Conservation (phyloP, 1,140 invertebrate species). For the Eupristina koningsbergeri region DNA sequence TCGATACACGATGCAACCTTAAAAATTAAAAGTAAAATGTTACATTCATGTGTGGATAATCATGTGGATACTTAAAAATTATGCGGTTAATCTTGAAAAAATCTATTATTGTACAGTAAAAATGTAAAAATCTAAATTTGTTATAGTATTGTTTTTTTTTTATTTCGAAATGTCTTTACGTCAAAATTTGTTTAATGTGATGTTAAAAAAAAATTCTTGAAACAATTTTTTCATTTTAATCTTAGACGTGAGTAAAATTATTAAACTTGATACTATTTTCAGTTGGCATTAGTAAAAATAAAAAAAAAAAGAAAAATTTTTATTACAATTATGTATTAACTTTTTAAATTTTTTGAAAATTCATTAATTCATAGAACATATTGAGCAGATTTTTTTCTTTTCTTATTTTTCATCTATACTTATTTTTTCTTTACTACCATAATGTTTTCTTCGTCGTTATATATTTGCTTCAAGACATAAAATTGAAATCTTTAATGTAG, state of each 20-base stretch:
- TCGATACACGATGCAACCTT: constrained; percentile 9
- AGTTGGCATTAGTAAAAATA: constrained; percentile 19
- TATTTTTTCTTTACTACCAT: constrained; percentile 49
- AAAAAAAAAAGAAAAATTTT: constrained; percentile 29
- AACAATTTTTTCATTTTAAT: constrained; percentile 16
- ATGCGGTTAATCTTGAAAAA: constrained; percentile 1
- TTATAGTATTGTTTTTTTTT: constrained; percentile 18
- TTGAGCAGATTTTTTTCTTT: constrained; percentile 32
- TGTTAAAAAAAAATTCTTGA: constrained; percentile 5
- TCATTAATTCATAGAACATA: not conserved
- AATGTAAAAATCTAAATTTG: constrained; percentile 24
- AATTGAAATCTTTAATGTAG: constrained; percentile 56
- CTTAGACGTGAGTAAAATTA: constrained; percentile 39
- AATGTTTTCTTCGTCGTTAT: constrained; percentile 36
- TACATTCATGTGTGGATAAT: constrained; percentile 28
- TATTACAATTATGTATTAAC: constrained; percentile 21
- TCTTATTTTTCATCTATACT: constrained; percentile 33
- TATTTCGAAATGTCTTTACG: not conserved
- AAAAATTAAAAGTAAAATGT: constrained; percentile 21
- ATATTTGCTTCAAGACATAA: constrained; percentile 47
- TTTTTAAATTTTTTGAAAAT: not conserved
- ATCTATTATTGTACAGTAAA: constrained; percentile 34
- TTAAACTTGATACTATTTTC: constrained; percentile 46
- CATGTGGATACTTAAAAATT: constrained; percentile 21
- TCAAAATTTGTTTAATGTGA: too few relatives aligned